A percentile compares a stretch with the other conserved stretches of the same genome.
Evolutionary conservation across 2,888 invertebrate genomes (phyloP).

Genomic region (Ecliptopera silaceata): DNA sequence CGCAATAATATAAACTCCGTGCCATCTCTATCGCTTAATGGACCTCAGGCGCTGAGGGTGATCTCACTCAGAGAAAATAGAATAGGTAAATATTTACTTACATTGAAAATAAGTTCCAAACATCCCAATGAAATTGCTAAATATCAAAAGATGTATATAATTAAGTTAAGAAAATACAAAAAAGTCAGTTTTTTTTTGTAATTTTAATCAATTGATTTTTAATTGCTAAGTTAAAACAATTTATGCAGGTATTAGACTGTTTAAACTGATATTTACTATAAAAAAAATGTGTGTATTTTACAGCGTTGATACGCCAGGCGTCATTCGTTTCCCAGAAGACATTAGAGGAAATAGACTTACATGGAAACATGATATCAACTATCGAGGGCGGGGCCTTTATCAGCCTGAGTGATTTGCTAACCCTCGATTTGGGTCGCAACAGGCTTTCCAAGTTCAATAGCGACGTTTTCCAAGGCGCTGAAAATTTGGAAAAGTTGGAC

Average conservation of each 20-base stretch:
- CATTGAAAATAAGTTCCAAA: too few relatives aligned
- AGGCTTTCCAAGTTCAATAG: constrained; percentile 91
- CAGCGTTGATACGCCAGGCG: constrained; percentile 86
- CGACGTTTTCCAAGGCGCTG: constrained; percentile 91
- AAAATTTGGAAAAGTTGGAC: constrained; percentile 90
- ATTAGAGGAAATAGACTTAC: constrained; percentile 90
- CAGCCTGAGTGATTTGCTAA: constrained; percentile 85
- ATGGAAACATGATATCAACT: constrained; percentile 88
- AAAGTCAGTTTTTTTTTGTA: too few relatives aligned
- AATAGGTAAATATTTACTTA: constrained; percentile 89
- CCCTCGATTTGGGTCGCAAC: constrained; percentile 90
- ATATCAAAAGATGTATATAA: too few relatives aligned
- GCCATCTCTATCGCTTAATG: constrained; percentile 91
- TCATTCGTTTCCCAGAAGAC: constrained; percentile 88
- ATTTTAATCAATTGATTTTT: too few relatives aligned
- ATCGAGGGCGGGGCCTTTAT: constrained; percentile 90
- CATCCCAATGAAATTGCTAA: too few relatives aligned
- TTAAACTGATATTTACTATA: too few relatives aligned
- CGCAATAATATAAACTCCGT: constrained; percentile 89
- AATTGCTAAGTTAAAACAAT: too few relatives aligned
- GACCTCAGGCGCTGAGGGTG: constrained; percentile 88
- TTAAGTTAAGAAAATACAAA: too few relatives aligned
- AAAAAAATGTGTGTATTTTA: constrained; percentile 45
- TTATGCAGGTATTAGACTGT: too few relatives aligned
- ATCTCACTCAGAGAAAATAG: constrained; percentile 90